Evolutionary conservation across 2,797 vertebrate genomes (phyloP), one percentile per base, ranked within the genome.

Genomic region (Euphonia xanthogaster): DNA sequence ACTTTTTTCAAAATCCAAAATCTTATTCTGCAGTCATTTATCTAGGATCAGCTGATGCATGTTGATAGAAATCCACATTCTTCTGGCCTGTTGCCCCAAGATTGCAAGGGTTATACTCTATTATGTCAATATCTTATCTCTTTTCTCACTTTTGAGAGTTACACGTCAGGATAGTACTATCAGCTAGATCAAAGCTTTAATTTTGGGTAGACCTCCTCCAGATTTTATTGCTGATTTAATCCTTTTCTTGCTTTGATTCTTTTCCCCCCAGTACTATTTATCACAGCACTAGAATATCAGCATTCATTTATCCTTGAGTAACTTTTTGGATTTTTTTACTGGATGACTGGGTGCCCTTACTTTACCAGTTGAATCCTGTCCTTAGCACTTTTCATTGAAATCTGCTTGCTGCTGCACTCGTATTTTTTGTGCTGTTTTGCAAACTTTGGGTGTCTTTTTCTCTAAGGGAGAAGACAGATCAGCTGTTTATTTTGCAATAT

Each of bases 181-280:
- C 62, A 88, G 60, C 55, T 62, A 66, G 39, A 78, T 85, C 33
- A 67, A 57, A 73, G 12, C 20, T 73, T 82, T 74, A 19, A 31
- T 87, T 93, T 89, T 82, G 37, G 5, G 7, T 48, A 83, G 13
- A 35, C 7, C 4, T 51, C 22, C 7, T 84, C 55, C 77, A 55
- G 85, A 42, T 67, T 73, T 76, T 84, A 45, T 79, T 95, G n/a
- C 33, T 81, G 33, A 75, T 85, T 90, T 88, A 93, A 88, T 73
- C 10, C 7, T 81, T 68, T 33, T 30, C 40, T 60, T 37, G 6
- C 21, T 70, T 47, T 30, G 27, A 2, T 10, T 3, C 22, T 28
- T 23, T 4, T 7, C 3, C 7, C 10, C 21, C 22, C 19, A 2
- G 2, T 80, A 39, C 20, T 72, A 9, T 25, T 68, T 83, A 47